Percentiles rank a stretch among this genome's conserved stretches.
These are phyloP conservation scores for Charaxes varanes DNA, from an alignment of 1,140 invertebrate genomes.

Conservation along the genomic window DNA sequence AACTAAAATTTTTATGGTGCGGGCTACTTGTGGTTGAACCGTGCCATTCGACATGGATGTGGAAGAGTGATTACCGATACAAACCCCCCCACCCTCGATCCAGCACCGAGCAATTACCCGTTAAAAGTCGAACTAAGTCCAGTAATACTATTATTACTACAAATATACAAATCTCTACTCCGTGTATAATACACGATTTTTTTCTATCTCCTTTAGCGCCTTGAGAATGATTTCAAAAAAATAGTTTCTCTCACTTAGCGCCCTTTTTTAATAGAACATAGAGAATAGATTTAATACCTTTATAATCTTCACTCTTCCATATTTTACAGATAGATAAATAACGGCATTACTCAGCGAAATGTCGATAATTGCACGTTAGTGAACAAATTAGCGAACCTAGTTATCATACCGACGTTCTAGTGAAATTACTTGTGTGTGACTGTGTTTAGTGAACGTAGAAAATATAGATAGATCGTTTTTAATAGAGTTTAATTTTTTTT, in stretches of 20 bases:
- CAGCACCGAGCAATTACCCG: slow-evolving; percentile 35
- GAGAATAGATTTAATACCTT: slow-evolving; percentile 45
- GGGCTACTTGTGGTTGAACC: slow-evolving; percentile 57
- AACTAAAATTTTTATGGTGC: slow-evolving; percentile 39
- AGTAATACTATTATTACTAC: slow-evolving; percentile 12
- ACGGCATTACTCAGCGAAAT: slow-evolving; percentile 39
- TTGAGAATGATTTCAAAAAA: slow-evolving; percentile 32
- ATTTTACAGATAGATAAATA: slow-evolving; percentile 54
- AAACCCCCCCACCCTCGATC: slow-evolving; percentile 21
- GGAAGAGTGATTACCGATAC: slow-evolving; percentile 61
- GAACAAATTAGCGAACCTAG: slow-evolving; percentile 43
- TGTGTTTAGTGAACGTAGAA: slow-evolving; percentile 44
- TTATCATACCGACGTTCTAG: slow-evolving; percentile 45
- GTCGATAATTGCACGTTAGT: slow-evolving; percentile 61
- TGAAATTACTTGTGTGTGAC: slow-evolving; percentile 51
- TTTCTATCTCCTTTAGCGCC: slow-evolving; percentile 22
- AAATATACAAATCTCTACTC: slow-evolving; percentile 20
- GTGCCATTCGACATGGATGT: slow-evolving; percentile 61
- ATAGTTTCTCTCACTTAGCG: slow-evolving; percentile 29
- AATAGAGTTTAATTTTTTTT: slow-evolving; percentile 30
- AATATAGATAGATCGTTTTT: slow-evolving; percentile 23
- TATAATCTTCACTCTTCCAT: slow-evolving; percentile 70
- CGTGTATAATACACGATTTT: slow-evolving; percentile 33
- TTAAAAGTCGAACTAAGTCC: slow-evolving; percentile 19
- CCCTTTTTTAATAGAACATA: slow-evolving; percentile 25